Percentiles rank a stretch among this genome's conserved stretches.
phyloP scores from a whole-genome alignment of 92 coral and sea anemone species.

The Palythoa grandis region DNA sequence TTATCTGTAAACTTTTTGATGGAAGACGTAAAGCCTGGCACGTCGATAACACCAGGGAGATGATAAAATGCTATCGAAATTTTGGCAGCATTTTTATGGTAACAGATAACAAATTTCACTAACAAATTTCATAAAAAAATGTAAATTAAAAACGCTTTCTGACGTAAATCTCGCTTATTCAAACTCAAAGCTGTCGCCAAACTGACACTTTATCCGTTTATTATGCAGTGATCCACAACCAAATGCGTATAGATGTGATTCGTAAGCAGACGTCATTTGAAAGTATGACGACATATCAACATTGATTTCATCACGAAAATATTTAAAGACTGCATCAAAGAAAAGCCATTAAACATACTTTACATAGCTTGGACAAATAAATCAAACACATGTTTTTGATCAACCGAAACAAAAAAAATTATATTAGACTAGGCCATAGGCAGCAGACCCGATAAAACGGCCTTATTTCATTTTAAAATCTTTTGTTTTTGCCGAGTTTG shows the following conservation, averaged over 20 bases:
- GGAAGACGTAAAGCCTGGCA: no score
- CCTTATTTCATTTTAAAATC: no score
- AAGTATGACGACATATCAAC: neutral
- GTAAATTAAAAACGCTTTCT: neutral
- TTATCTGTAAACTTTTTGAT: no score
- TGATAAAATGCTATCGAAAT: no score
- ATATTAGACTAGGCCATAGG: neutral
- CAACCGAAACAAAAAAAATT: neutral
- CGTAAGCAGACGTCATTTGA: neutral
- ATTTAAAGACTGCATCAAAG: neutral
- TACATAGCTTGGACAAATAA: neutral
- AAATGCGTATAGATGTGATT: neutral
- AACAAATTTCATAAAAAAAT: no score
- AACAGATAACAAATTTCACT: no score
- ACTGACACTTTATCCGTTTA: neutral
- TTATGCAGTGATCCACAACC: neutral
- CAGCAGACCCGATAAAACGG: neutral
- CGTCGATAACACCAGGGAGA: no score
- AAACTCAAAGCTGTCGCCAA: neutral
- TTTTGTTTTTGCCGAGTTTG: no score
- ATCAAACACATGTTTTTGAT: neutral
- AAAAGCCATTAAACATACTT: neutral
- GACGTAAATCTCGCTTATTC: neutral
- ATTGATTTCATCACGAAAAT: constrained; percentile 21
- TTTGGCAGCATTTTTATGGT: no score